phyloP scores from a whole-genome alignment of 2,797 vertebrate genomes.

The Hypotaenidia philippensis region DNA sequence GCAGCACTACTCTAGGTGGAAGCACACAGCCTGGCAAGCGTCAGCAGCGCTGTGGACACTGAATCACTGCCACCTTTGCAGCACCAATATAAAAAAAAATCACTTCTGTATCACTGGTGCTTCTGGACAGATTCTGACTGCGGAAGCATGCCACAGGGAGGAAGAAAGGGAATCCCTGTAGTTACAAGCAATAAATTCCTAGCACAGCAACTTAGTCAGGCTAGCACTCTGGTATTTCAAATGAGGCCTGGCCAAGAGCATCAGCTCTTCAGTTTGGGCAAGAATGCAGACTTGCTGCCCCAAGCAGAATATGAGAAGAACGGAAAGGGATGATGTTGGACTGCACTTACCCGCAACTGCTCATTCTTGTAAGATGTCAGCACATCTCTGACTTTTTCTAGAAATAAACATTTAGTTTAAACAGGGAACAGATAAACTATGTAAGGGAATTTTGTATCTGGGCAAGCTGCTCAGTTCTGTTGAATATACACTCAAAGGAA shows the following conservation, averaged over 20 bases:
- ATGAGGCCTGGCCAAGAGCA: background rate
- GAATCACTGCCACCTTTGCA: background rate
- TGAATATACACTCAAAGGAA: background rate
- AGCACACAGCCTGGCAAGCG: background rate
- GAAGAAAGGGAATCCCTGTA: background rate
- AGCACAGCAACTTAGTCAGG: background rate
- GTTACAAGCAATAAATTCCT: background rate
- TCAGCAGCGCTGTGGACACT: background rate
- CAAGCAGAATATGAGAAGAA: background rate
- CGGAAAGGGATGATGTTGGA: fast-evolving
- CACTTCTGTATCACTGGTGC: background rate
- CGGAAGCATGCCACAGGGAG: background rate
- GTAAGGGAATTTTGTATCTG: background rate
- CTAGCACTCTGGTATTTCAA: background rate
- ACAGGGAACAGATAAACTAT: background rate
- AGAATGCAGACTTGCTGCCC: background rate
- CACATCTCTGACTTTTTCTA: slow-evolving; percentile 87
- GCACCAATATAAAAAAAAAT: background rate
- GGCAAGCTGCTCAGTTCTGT: background rate
- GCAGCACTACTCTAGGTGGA: background rate
- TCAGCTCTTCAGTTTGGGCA: background rate
- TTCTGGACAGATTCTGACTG: background rate
- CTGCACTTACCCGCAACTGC: slow-evolving; percentile 86
- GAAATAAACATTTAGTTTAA: slow-evolving; percentile 20
- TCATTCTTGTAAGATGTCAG: slow-evolving; percentile 90